Evolutionary conservation across 1,140 invertebrate species (phyloP), one percentile per base, ranked within the genome.

Genomic region (Oscheius sp.): DNA sequence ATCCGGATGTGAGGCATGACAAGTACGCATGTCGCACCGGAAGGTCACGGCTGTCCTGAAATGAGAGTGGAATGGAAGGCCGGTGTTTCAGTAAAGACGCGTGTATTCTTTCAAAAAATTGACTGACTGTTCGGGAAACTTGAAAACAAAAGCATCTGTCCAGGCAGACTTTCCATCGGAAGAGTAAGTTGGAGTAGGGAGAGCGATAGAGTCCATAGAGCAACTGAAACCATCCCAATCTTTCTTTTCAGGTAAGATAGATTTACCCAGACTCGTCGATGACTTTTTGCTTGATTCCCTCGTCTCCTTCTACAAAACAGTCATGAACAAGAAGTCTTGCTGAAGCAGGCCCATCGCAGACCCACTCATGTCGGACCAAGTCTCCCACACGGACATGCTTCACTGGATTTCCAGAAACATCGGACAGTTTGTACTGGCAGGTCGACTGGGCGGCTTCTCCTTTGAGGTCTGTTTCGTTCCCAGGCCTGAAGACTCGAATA

Each of bases 221-320:
- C 77, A n/a, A n/a, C n/a, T n/a, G n/a, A n/a, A n/a, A n/a, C n/a
- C n/a, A n/a, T n/a, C n/a, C n/a, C n/a, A n/a, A n/a, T n/a, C n/a
- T n/a, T n/a, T n/a, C n/a, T n/a, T n/a, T n/a, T n/a, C n/a, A n/a
- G n/a, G n/a, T n/a, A n/a, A n/a, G n/a, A n/a, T n/a, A n/a, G n/a
- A n/a, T n/a, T n/a, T n/a, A 78, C 3, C 77, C 77, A 23, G 46
- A 23, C 10, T 52, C 74, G 63, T 78, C 74, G 18, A 78, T 46
- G 26, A 79, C 67, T 34, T 36, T 4, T n/a, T 79, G 73, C 13
- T 61, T 34, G 28, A 31, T 45, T 15, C 77, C 77, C 52, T 79
- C 55, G 34, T 77, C 77, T 34, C 79, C 77, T 70, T 78, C 77
- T 28, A 74, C 65, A 35, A 23, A 69, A 63, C 77, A 78, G 49